These are phyloP conservation scores for Dolichotis patagonum DNA, from an alignment of 2,113 vertebrate species.

Conservation along the genomic window DNA sequence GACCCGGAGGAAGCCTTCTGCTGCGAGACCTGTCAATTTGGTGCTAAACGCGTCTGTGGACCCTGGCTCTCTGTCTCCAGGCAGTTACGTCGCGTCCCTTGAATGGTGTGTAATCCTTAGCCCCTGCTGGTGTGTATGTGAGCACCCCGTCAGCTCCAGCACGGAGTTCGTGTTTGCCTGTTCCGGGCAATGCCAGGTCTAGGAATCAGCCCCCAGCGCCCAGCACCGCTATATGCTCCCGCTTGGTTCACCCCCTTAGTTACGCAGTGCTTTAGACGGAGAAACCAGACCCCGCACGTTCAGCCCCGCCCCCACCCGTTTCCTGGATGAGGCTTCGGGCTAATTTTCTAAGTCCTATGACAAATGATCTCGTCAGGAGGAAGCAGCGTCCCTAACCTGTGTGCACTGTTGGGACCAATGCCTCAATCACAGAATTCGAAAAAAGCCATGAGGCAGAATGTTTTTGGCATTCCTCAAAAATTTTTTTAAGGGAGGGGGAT, in stretches of 20 bases:
- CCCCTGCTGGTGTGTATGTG: constrained; percentile 70
- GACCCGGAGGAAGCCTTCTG: constrained; percentile 85
- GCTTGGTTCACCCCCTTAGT: constrained; percentile 79
- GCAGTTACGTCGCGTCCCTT: constrained; percentile 84
- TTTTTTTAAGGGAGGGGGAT: constrained; percentile 62
- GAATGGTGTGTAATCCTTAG: constrained; percentile 72
- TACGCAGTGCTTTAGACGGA: constrained; percentile 75
- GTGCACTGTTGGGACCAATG: constrained; percentile 85
- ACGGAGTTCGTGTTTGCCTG: constrained; percentile 49
- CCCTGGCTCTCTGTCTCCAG: constrained; percentile 82
- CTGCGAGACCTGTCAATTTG: constrained; percentile 90
- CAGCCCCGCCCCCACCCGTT: background rate
- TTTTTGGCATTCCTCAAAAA: constrained; percentile 81
- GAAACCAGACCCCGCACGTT: constrained; percentile 39
- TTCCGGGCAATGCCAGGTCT: constrained; percentile 55
- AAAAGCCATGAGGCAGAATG: constrained; percentile 77
- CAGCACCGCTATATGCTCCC: constrained; percentile 69
- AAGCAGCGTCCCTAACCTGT: constrained; percentile 69
- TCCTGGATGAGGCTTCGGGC: constrained; percentile 69
- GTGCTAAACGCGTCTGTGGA: constrained; percentile 92
- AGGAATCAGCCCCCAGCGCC: background rate
- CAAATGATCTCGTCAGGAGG: constrained; percentile 57
- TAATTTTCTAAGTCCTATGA: constrained; percentile 64
- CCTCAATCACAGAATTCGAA: constrained; percentile 78
- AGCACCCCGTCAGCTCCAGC: constrained; percentile 17